A percentile compares a stretch with the other conserved stretches of the same genome.
Conservation (phyloP, 2,113 vertebrate genomes). For the Ahaetulla prasina region DNA sequence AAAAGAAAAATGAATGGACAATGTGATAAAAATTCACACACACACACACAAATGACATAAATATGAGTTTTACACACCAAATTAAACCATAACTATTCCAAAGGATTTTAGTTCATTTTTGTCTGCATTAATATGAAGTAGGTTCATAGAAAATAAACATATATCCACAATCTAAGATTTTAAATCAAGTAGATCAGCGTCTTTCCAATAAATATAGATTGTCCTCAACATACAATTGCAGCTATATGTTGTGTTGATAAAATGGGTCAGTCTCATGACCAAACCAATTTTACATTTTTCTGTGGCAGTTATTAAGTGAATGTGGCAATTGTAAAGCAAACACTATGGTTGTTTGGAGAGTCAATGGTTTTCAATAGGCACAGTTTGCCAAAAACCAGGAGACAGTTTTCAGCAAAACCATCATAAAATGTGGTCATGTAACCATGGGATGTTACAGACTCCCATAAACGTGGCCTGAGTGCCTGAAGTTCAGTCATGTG, state of each 20-base stretch:
- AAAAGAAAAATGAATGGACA: background rate
- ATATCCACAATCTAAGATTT: background rate
- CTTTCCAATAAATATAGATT: background rate
- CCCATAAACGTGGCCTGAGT: background rate
- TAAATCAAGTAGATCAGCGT: background rate
- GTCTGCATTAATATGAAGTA: background rate
- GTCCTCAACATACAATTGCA: no score
- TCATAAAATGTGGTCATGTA: background rate
- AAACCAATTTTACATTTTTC: no score
- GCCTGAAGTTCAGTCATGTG: background rate
- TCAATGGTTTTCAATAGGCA: no score
- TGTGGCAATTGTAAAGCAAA: background rate
- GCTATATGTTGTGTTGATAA: no score
- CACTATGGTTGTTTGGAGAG: background rate
- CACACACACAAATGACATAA: background rate
- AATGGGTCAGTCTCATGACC: no score
- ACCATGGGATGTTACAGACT: background rate
- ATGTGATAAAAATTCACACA: background rate
- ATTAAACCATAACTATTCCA: background rate
- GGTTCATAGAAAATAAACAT: background rate
- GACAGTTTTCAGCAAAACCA: background rate
- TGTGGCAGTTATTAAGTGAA: no score
- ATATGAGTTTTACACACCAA: background rate
- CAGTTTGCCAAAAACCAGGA: no score
- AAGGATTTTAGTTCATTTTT: background rate